Evolutionary conservation across 1,140 invertebrate genomes (phyloP), one percentile per base, ranked within the genome.

Genomic region (Drosophila arawakana): DNA sequence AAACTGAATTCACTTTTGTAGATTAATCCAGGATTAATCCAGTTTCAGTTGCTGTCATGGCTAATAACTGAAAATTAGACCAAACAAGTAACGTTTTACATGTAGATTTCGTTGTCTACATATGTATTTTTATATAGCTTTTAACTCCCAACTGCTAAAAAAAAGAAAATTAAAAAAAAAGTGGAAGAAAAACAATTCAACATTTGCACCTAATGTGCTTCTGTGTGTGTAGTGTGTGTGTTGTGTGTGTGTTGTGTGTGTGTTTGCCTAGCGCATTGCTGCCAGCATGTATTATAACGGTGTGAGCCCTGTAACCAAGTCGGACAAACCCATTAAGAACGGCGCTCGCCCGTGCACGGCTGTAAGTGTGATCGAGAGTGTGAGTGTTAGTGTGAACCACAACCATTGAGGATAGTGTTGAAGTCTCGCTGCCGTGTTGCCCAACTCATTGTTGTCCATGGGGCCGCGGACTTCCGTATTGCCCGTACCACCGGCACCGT

Each of bases 271-370:
- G 65, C 58, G 46, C 54, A 74, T 50, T 69, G 77, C 54, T 77
- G 79, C 21, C 49, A 60, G 34, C 65, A 57, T 65, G 73, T 88
- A 88, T 88, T 88, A 88, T 88, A 86, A 86, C 58, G 88, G 79
- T 49, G 55, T 65, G 74, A 84, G 81, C 39, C 65, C 50, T 52
- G 78, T 73, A 46, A 77, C 65, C 66, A 88, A 77, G 70, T 80
- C 83, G 80, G 80, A 79, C 76, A 86, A 83, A 52, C 76, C 83
- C 83, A 88, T 88, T 83, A 89, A 75, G 77, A 89, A 58, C 76
- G 79, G 54, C 60, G 81, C 83, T 78, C 84, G 54, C 52, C 46
- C 15, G 46, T n/a, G 37, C n/a, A 21, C 77, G 47, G 63, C 72
- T n/a, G 43, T 37, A 13, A 58, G 50, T 18, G 34, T 60, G 25